These are phyloP conservation scores for Pissodes strobi DNA, from an alignment of 1,140 invertebrate species.

Conservation along the genomic window DNA sequence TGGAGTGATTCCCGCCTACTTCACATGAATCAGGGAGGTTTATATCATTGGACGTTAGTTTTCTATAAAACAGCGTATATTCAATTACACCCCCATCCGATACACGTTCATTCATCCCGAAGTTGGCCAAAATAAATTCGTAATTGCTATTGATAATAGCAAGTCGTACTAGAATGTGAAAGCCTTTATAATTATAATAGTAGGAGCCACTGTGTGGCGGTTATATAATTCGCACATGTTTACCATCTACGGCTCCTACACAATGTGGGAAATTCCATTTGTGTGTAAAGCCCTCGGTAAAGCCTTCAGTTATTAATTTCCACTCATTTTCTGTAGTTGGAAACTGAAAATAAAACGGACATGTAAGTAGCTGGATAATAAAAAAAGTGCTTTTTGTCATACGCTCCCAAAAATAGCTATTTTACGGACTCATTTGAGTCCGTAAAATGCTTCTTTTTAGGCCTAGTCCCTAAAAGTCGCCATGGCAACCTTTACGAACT, in stretches of 20 bases:
- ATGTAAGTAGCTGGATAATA: too few relatives aligned
- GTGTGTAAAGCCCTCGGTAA: conserved; percentile 14
- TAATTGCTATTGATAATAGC: conserved; percentile 59
- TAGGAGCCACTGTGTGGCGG: conserved; percentile 45
- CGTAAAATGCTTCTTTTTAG: too few relatives aligned
- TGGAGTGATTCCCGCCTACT: too few relatives aligned
- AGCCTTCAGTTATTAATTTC: conserved; percentile 9
- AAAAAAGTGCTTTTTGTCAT: too few relatives aligned
- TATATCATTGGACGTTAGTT: conserved; percentile 15
- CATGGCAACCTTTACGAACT: too few relatives aligned
- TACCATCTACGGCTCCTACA: conserved; percentile 8
- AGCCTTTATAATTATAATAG: conserved; percentile 61
- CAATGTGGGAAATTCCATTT: conserved; percentile 25
- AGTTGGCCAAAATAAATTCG: conserved; percentile 56
- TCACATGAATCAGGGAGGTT: conserved; percentile 25
- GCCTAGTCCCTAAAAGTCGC: too few relatives aligned
- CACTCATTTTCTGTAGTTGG: conserved; percentile 21
- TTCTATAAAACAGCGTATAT: conserved; percentile 38
- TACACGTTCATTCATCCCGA: conserved; percentile 44
- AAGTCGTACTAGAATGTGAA: conserved; percentile 57
- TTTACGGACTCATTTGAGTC: too few relatives aligned
- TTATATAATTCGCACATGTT: conserved; percentile 40
- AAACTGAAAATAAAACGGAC: too few relatives aligned
- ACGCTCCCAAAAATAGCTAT: too few relatives aligned
- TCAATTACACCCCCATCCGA: conserved; percentile 53